Percentiles rank a stretch among this genome's conserved stretches.
Conservation (phyloP, 2,888 invertebrate genomes). For the Orthosia cruda region DNA sequence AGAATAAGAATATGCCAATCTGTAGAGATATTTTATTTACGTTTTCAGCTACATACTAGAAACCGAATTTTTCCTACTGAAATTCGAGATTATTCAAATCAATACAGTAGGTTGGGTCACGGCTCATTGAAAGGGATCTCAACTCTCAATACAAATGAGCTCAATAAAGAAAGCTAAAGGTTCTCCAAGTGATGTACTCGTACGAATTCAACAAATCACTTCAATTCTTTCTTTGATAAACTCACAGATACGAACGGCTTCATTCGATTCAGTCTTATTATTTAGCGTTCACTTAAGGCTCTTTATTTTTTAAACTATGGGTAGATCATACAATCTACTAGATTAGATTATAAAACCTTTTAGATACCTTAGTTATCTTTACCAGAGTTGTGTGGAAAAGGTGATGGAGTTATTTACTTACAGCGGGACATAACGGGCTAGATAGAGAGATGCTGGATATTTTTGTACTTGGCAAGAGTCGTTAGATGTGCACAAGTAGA, state of each 20-base stretch:
- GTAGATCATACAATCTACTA: not conserved
- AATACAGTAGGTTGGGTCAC: conserved; percentile 53
- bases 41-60: conserved; percentile 37
- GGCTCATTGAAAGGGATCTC: conserved; percentile 57
- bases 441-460: too few species aligned
- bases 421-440: not conserved
- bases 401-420: not conserved
- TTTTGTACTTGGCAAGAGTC: too few species aligned
- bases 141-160: conserved; percentile 71
- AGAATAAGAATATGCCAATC: conserved; percentile 33
- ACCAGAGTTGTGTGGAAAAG: not conserved
- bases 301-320: not conserved
- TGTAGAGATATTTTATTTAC: conserved; percentile 61
- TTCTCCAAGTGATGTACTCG: conserved; percentile 61
- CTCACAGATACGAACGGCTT: conserved; percentile 64
- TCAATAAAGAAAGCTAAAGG: conserved; percentile 69
- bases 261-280: conserved; percentile 50
- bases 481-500: too few species aligned
- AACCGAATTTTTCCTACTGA: conserved; percentile 42
- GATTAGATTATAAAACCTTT: not conserved
- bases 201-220: conserved; percentile 67
- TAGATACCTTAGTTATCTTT: not conserved
- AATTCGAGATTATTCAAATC: conserved; percentile 67
- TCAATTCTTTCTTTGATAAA: conserved; percentile 68
- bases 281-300: conserved; percentile 6